Evolutionary conservation across 1,140 invertebrate genomes (phyloP), one percentile per base, ranked within the genome.

Genomic region (Hylaeus anthracinus): DNA sequence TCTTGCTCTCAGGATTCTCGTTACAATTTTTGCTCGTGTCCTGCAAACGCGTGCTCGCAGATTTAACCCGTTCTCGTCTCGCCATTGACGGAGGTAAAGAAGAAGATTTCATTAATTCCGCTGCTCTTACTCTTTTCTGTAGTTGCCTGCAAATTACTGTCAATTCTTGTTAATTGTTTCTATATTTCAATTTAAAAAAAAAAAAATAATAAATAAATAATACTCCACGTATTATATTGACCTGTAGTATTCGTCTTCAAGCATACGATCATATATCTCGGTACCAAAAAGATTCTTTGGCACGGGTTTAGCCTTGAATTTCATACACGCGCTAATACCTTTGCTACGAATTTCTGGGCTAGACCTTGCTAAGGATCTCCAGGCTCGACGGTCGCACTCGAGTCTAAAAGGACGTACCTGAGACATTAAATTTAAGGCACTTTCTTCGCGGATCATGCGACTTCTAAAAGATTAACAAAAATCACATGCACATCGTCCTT

Each of bases 161-260:
- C 3, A 37, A 53, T 53, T 41, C 14, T 66, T 45, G 60, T 82
- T 45, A 56, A 26, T 71, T 53, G 14, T 45, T 12, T 43, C 8
- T 39, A n/a, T 0, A 12, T 6, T 5, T 12, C 37, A 37, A 37
- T 10, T 3, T 53, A 8, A 26, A 26, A 26, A 26, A 26, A 26
- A 26, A 26, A 26, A 26, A 26, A n/a, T n/a, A 26, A 26, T 26
- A 26, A 26, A 26, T 41, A 56, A 5, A 5, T 6, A 43, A 63
- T 6, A 43, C n/a, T 72, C n/a, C 14, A 61, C 8, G 1, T 65
- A 12, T 48, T 73, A n/a, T 64, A 48, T 51, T 89, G 87, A 96
- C 96, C 95, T 94, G 87, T 95, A 96, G 90, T 95, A 96, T 82
- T 96, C 95, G 83, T 96, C 95, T 88, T 96, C 95, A 63, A 95